These are phyloP conservation scores for Ophioderma brevispina DNA, from an alignment of 35 echinoderm and acorn worm species.

Conservation along the genomic window DNA sequence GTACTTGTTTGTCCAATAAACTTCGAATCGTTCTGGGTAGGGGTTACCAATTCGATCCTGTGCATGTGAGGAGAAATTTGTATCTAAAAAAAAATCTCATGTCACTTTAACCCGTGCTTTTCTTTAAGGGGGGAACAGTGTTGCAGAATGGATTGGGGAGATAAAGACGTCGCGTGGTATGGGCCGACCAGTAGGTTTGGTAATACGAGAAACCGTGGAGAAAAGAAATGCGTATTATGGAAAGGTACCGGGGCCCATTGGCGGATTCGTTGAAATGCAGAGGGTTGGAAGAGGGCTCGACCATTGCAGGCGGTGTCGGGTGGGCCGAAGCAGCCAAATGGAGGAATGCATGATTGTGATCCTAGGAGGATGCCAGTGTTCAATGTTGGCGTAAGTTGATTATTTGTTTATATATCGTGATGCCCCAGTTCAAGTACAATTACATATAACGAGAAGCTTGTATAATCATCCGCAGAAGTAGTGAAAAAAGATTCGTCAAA, in stretches of 20 bases:
- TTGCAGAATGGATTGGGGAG: neutral
- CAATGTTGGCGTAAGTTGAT: neutral
- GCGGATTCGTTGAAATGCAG: constrained; percentile 31
- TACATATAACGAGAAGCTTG: too few species aligned
- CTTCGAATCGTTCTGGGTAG: too few species aligned
- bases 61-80: too few species aligned
- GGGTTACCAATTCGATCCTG: too few species aligned
- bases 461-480: too few species aligned
- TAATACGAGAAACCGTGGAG: neutral
- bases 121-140: constrained; percentile 14
- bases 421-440: too few species aligned
- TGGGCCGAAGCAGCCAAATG: neutral
- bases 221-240: constrained; percentile 38
- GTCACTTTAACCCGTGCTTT: too few species aligned
- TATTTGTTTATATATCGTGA: too few species aligned
- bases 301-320: neutral
- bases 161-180: neutral
- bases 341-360: constrained; percentile 44
- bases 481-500: too few species aligned
- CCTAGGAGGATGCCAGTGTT: constrained; percentile 31
- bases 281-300: neutral
- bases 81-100: too few species aligned
- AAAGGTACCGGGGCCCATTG: constrained; percentile 37
- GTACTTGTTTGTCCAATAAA: too few species aligned
- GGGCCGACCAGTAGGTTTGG: constrained; percentile 14